Base-by-base conservation (phyloP, 2,797 vertebrate species). In the Aselliscus stoliczkanus region DNA sequence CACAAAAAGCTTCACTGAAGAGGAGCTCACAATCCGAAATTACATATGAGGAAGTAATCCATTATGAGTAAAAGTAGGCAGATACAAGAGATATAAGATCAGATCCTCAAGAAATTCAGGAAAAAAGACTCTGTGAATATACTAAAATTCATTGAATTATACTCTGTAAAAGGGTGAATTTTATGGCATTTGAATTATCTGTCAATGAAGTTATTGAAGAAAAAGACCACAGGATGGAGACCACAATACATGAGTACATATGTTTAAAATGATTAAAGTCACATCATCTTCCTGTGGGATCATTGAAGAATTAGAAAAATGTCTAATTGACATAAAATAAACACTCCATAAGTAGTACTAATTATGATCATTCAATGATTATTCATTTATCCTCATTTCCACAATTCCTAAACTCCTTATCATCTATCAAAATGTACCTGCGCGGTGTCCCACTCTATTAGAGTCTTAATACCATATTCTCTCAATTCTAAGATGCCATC, bases 281-380 rank as follows among this genome's bases (percentile, higher is more conserved):
- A 69, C 15, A 77, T 92, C 60, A 85, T 73, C 34, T 82, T 93
- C 54, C 56, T 76, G 10, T 39, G 58, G 37, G n/a, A 25, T 87
- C 94, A 69, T 50, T 87, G 73, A 92, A 75, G 44, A 97, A 87
- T 77, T 86, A 94, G 15, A 94, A 82, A 90, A 95, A 83, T 67
- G 23, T 54, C 77, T 58, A 93, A 56, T 5, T 70, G 92, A 47
- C 58, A 84, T 73, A 75, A 92, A 95, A 75, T 58, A 84, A 92
- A n/a, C 60, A n/a, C 27, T 54, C 37, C n/a, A 10, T 79, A 92
- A 88, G 64, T 69, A 83, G 64, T 39, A 87, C 62, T 84, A 81
- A 85, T 58, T 95, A 81, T 34, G 47, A 84, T 76, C 75, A 84
- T 69, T 88, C 80, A 90, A n/a, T 56, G 44, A 73, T 90, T 75